These are phyloP conservation scores for Fukomys damarensis DNA, from an alignment of 2,113 vertebrate genomes.

Conservation along the genomic window DNA sequence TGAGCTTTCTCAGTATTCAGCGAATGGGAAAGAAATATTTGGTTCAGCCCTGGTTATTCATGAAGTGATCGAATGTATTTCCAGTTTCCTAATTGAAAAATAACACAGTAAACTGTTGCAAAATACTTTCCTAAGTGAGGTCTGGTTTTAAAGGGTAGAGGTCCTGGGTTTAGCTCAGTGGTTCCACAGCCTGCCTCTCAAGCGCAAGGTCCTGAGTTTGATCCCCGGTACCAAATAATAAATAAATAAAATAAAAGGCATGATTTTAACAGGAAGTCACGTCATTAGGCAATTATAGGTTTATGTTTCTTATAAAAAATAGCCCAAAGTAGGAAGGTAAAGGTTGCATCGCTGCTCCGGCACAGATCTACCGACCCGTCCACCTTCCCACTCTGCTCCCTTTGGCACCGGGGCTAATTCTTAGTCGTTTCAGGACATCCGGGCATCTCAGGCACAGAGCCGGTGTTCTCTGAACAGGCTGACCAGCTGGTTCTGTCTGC, in stretches of 20 bases:
- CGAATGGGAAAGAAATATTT: constrained; percentile 39
- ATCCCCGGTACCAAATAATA: no score
- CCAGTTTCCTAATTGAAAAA: not conserved
- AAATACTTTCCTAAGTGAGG: not conserved
- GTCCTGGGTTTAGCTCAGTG: no score
- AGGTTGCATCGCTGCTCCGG: not conserved
- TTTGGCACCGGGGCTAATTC: not conserved
- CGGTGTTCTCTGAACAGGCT: not conserved
- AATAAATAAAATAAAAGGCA: no score
- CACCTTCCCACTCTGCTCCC: not conserved
- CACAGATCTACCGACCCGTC: not conserved
- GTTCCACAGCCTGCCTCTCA: no score
- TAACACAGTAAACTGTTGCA: not conserved
- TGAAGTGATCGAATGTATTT: constrained; percentile 28
- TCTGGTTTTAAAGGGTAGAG: not conserved
- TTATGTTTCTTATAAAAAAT: not conserved
- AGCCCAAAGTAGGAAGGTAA: not conserved
- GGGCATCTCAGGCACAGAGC: not conserved
- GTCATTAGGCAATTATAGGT: not conserved
- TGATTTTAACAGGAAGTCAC: not conserved
- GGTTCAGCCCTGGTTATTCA: not conserved
- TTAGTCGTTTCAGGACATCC: not conserved
- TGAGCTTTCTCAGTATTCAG: not conserved
- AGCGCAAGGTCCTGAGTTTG: no score
- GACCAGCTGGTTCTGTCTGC: not conserved